A percentile compares a stretch with the other conserved stretches of the same genome.
Conservation (phyloP, 2,888 invertebrate species). For the Tiphia femorata region DNA sequence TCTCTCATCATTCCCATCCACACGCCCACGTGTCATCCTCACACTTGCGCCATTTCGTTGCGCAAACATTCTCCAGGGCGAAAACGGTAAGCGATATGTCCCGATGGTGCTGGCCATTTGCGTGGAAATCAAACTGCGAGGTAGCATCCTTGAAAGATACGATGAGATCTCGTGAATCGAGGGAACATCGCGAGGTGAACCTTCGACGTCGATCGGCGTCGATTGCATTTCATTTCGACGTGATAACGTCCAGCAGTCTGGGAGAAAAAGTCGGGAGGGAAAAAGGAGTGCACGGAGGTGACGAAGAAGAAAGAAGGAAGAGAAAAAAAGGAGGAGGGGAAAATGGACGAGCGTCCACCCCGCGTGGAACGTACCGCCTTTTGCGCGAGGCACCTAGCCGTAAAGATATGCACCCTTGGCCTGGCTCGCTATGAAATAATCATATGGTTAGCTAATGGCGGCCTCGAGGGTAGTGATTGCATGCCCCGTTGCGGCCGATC, state of each 20-base stretch:
- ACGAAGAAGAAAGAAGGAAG: background rate
- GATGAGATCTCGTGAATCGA: too few species aligned
- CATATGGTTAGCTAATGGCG: slow-evolving; percentile 69
- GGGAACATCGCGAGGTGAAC: too few species aligned
- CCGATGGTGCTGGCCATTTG: too few species aligned
- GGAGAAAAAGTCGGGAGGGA: background rate
- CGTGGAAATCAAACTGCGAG: too few species aligned
- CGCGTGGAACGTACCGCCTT: too few species aligned
- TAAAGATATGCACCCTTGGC: slow-evolving; percentile 61
- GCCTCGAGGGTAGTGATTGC: slow-evolving; percentile 59
- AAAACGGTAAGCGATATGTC: slow-evolving; percentile 27
- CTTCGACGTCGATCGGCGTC: too few species aligned
- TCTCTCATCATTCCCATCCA: too few species aligned
- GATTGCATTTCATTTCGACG: too few species aligned
- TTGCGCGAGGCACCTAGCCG: too few species aligned
- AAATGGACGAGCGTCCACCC: slow-evolving; percentile 3
- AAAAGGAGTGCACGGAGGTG: background rate
- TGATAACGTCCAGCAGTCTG: background rate
- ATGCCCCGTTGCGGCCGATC: slow-evolving; percentile 44
- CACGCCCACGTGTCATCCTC: slow-evolving; percentile 54
- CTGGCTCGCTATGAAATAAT: slow-evolving; percentile 66
- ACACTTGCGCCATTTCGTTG: slow-evolving; percentile 52
- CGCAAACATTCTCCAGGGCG: slow-evolving; percentile 40
- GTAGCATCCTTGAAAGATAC: too few species aligned
- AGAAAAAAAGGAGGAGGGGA: slow-evolving; percentile 5